Conservation (phyloP, 2,113 vertebrate genomes). For the Vidua macroura region DNA sequence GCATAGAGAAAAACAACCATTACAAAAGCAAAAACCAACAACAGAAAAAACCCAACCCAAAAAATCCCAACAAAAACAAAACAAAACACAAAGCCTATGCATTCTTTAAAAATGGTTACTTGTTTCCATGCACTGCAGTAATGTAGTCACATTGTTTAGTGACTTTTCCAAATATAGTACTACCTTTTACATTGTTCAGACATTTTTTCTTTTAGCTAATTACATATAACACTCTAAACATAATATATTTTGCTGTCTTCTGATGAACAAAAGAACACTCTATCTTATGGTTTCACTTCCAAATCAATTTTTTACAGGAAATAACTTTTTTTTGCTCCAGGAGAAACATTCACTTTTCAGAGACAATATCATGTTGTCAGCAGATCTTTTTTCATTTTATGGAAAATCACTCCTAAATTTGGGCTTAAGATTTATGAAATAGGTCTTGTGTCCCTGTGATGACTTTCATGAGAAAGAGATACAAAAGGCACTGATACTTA, state of each 20-base stretch:
- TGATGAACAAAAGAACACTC: background rate
- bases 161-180: background rate
- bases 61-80: background rate
- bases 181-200: background rate
- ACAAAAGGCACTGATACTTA: background rate
- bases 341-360: background rate
- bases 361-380: background rate
- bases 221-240: background rate
- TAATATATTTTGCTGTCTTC: background rate
- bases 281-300: background rate
- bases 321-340: background rate
- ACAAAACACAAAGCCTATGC: accelerated
- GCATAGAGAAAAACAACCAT: accelerated
- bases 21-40: background rate
- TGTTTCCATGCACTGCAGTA: background rate
- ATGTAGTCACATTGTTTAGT: background rate
- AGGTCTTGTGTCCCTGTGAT: background rate
- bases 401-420: background rate
- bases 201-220: background rate
- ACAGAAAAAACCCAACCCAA: background rate
- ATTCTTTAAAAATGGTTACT: background rate
- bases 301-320: background rate
- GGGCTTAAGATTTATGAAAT: background rate
- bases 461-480: background rate
- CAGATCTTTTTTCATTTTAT: background rate